These are phyloP conservation scores for Cotesia congregata DNA, from an alignment of 2,888 invertebrate species.

Conservation along the genomic window DNA sequence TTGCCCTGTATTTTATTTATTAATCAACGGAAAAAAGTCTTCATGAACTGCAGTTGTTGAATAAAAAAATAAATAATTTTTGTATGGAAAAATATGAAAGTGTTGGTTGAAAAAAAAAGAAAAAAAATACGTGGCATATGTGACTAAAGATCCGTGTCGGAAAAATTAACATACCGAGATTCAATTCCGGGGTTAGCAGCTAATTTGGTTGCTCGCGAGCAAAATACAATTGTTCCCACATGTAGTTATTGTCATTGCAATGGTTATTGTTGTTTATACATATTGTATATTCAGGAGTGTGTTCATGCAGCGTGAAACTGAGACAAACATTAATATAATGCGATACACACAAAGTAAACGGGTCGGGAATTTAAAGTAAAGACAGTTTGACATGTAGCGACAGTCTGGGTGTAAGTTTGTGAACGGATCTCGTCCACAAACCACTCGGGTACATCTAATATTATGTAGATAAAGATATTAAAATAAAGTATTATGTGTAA, in stretches of 20 bases:
- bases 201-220: slow-evolving; percentile 1
- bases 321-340: slow-evolving; percentile 1
- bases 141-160: slow-evolving; percentile 17
- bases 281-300: slow-evolving; percentile 19
- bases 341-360: not conserved
- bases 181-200: slow-evolving; percentile 14
- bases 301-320: slow-evolving; percentile 27
- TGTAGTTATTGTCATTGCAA: slow-evolving; percentile 13
- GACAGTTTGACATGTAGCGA: slow-evolving; percentile 21
- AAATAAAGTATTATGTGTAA: slow-evolving; percentile 44
- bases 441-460: slow-evolving; percentile 42
- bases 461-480: slow-evolving; percentile 55
- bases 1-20: not conserved
- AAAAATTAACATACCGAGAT: slow-evolving; percentile 3
- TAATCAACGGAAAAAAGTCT: not conserved
- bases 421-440: slow-evolving; percentile 36
- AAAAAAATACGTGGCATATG: not conserved
- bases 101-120: not conserved
- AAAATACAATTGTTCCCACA: slow-evolving; percentile 26
- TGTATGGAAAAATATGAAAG: not conserved
- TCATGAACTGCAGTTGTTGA: no score
- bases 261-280: not conserved
- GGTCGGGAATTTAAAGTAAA: not conserved
- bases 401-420: slow-evolving; percentile 6
- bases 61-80: no score